These are phyloP conservation scores for Bombus sylvicola DNA, from an alignment of 1,140 invertebrate species.

Conservation along the genomic window DNA sequence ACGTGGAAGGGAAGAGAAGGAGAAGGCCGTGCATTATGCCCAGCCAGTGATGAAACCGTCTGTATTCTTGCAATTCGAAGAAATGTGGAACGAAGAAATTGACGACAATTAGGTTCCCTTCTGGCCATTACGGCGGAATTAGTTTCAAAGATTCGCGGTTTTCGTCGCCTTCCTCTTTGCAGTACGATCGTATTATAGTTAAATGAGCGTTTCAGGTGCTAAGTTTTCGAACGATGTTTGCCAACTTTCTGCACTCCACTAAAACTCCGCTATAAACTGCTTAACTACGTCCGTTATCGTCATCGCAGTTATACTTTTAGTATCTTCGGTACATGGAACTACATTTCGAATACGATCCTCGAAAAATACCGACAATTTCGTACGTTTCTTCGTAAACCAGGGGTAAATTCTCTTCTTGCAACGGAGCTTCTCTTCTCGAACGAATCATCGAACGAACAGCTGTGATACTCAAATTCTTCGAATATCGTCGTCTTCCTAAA, in stretches of 20 bases:
- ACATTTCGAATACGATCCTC: too few species aligned
- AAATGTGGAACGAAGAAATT: conserved; percentile 37
- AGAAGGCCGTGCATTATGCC: conserved; percentile 23
- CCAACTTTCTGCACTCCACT: neutral
- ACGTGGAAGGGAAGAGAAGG: neutral
- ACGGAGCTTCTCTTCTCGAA: too few species aligned
- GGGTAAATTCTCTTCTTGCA: too few species aligned
- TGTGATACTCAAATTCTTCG: too few species aligned
- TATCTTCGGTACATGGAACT: too few species aligned
- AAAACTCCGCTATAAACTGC: too few species aligned
- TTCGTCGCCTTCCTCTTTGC: neutral
- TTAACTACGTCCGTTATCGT: too few species aligned
- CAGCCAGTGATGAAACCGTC: conserved; percentile 23
- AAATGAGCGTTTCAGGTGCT: neutral
- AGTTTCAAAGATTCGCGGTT: neutral
- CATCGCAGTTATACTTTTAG: too few species aligned
- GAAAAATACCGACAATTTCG: too few species aligned
- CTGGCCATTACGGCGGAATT: neutral
- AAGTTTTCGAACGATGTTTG: neutral
- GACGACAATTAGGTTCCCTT: conserved; percentile 17
- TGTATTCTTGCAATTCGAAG: conserved; percentile 4
- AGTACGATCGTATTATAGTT: neutral
- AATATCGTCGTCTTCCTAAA: too few species aligned
- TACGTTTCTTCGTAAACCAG: too few species aligned
- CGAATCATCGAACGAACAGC: too few species aligned